Conservation (phyloP, 2,797 vertebrate species). For the Moxostoma hubbsi region DNA sequence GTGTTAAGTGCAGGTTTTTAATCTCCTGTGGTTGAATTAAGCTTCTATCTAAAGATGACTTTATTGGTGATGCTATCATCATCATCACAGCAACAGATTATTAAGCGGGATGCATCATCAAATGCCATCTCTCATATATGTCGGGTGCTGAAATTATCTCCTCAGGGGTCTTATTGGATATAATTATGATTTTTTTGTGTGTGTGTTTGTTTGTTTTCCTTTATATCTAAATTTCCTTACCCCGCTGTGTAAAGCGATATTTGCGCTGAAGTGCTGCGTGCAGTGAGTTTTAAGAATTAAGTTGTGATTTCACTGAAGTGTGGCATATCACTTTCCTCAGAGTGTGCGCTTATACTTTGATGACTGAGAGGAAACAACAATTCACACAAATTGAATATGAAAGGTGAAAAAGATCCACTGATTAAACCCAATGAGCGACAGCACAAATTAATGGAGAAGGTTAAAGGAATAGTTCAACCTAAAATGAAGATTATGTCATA, state of each 20-base stretch:
- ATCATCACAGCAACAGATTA: slow-evolving; percentile 56
- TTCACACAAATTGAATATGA: not conserved
- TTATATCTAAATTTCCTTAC: slow-evolving; percentile 5
- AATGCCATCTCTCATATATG: slow-evolving; percentile 52
- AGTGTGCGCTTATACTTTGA: not conserved
- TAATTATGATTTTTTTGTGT: slow-evolving; percentile 44
- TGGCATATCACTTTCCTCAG: not conserved
- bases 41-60: slow-evolving; percentile 71
- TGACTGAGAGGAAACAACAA: not conserved
- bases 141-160: slow-evolving; percentile 46
- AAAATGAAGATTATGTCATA: too few species aligned
- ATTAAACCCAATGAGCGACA: not conserved
- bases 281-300: slow-evolving; percentile 1
- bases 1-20: slow-evolving; percentile 79
- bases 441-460: not conserved
- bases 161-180: slow-evolving; percentile 43
- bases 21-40: slow-evolving; percentile 75
- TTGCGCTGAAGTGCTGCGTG: slow-evolving; percentile 5
- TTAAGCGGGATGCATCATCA: slow-evolving; percentile 61
- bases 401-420: not conserved
- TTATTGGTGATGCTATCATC: slow-evolving; percentile 71
- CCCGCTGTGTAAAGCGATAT: slow-evolving; percentile 25
- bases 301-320: not conserved
- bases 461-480: too few species aligned
- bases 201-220: slow-evolving; percentile 44